phyloP scores from a whole-genome alignment of 1,140 invertebrate species.

The Anoplophora glabripennis region DNA sequence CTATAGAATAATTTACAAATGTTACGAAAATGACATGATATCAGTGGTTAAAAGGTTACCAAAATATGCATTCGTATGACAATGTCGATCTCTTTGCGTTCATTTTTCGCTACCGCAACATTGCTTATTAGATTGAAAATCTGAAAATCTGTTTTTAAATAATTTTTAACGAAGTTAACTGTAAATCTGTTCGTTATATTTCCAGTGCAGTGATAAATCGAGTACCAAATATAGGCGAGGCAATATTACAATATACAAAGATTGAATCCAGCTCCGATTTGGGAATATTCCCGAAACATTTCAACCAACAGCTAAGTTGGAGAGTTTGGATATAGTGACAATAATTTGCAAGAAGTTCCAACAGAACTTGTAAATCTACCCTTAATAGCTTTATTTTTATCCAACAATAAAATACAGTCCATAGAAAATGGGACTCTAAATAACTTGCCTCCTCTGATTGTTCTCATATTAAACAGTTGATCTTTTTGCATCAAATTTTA shows the following conservation, averaged over 20 bases:
- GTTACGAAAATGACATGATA: too few relatives aligned
- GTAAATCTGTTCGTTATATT: background rate
- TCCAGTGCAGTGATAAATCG: background rate
- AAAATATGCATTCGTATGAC: too few relatives aligned
- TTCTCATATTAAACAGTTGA: background rate
- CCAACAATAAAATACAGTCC: background rate
- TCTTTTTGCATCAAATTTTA: background rate
- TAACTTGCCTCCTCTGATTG: constrained; percentile 2
- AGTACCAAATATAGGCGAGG: background rate
- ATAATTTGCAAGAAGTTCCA: too few relatives aligned
- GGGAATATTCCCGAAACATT: background rate
- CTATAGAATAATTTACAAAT: too few relatives aligned
- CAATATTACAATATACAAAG: background rate
- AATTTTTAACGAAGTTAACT: background rate
- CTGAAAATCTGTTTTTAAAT: too few relatives aligned
- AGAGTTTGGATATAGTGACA: too few relatives aligned
- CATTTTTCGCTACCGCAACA: too few relatives aligned
- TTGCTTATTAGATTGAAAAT: too few relatives aligned
- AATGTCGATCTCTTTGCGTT: too few relatives aligned
- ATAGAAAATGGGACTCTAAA: background rate
- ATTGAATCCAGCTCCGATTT: background rate
- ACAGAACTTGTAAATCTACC: too few relatives aligned
- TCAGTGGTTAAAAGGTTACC: too few relatives aligned
- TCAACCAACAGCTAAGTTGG: background rate
- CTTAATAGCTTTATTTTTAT: background rate